Evolutionary conservation across 23 tunicate species (phyloP), one percentile per base, ranked within the genome.

Genomic region (Halocynthia aurantium): DNA sequence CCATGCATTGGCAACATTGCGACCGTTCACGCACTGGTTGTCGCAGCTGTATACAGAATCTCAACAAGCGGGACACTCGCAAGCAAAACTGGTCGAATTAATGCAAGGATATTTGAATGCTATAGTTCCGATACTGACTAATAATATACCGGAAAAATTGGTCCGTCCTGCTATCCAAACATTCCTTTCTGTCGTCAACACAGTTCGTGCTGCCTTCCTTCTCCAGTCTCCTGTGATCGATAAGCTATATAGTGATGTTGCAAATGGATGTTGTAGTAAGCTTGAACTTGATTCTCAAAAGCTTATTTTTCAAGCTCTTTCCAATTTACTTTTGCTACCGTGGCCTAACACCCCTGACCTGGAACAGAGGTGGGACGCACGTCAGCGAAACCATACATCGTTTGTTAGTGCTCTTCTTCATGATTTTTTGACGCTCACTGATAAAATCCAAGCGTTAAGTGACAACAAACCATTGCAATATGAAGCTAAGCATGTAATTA

Each of bases 261-360:
- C 98, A 50, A 62, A 78, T 52, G 92, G 98, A 6, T 78, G 80
- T 50, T 92, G 98, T 81, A 86, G 89, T 77, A 82, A 86, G 51
- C 88, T 86, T 7, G 75, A 51, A 9, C 69, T 79, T 15, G 77
- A 92, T 80, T 77, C 84, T n/a, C 98, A 92, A 68, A 55, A 80
- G 15, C 57, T 92, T 56, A 85, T 92, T n/a, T 92, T 73, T 82
- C 80, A 80, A 62, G 76, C 98, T 21, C 73, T 92, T 7, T 86
- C 92, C 31, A 92, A 86, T 67, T 78, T 92, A 22, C 85, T 92
- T 52, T 63, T 92, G 6, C 85, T 86, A 7, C 92, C 98, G 6
- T 92, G 98, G 98, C 98, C 98, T 7, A 92, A 92, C 78, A 92
- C 98, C 31, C 98, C 98, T 7, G 92, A 92, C 75, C 51, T 58